A percentile compares a stretch with the other conserved stretches of the same genome.
Conservation (phyloP, 2,888 invertebrate species). For the Drosophila birchii region DNA sequence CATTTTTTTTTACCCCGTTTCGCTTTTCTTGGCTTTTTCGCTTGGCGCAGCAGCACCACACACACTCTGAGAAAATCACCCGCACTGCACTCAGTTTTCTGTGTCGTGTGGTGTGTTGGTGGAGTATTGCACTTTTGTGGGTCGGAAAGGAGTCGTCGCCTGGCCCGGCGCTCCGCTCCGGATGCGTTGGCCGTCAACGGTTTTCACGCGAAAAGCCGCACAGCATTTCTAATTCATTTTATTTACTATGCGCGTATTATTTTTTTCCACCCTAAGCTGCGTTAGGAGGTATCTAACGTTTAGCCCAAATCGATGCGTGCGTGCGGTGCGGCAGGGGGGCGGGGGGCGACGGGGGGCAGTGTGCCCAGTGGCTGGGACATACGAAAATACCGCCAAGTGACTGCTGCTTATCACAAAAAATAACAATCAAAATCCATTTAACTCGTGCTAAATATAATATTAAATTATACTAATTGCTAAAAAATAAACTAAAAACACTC, state of each 20-base stretch:
- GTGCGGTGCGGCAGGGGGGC: constrained; percentile 53
- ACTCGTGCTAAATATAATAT: background rate
- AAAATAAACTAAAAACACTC: background rate
- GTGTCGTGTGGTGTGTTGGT: constrained; percentile 16
- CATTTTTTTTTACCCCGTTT: constrained; percentile 56
- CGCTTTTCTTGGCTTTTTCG: constrained; percentile 18
- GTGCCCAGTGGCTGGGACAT: background rate
- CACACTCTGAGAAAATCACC: constrained; percentile 18
- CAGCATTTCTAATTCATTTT: constrained; percentile 53
- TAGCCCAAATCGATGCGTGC: constrained; percentile 78
- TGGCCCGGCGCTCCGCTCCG: constrained; percentile 5
- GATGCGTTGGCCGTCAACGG: constrained; percentile 14
- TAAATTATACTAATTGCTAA: background rate
- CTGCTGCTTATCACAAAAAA: background rate
- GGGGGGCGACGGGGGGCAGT: constrained; percentile 49
- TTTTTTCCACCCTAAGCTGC: constrained; percentile 74
- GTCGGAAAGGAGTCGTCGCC: constrained; percentile 15
- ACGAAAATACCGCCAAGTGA: constrained; percentile 2
- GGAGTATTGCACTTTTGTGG: constrained; percentile 48
- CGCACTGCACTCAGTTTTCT: constrained; percentile 21
- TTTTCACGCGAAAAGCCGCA: constrained; percentile 29
- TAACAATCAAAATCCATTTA: too few species aligned
- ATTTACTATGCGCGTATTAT: constrained; percentile 67
- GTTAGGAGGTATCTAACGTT: constrained; percentile 80
- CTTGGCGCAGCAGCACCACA: constrained; percentile 6